Conservation (phyloP, 2,113 vertebrate species). For the Psammodynastes pulverulentus region DNA sequence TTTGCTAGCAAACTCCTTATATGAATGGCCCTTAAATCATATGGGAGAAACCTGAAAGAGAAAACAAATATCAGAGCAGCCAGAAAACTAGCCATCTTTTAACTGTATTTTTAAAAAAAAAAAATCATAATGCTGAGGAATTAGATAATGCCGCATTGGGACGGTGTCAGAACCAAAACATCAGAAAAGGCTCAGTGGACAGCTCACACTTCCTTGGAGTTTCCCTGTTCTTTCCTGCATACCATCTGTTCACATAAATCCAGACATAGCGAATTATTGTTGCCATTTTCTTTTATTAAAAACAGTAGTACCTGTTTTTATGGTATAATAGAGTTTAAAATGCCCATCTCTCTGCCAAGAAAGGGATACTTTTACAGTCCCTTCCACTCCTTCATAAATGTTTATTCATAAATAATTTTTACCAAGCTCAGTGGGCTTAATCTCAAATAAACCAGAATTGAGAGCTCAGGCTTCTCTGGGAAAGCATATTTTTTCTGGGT, state of each 20-base stretch:
- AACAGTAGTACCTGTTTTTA: constrained; percentile 4
- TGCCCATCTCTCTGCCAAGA: background rate
- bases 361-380: background rate
- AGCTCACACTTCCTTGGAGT: constrained; percentile 29
- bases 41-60: constrained; percentile 26
- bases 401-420: background rate
- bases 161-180: constrained; percentile 11
- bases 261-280: background rate
- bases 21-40: constrained; percentile 30
- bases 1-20: constrained; percentile 31
- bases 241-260: background rate
- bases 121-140: constrained; percentile 4
- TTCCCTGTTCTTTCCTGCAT: background rate
- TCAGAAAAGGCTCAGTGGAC: constrained; percentile 20
- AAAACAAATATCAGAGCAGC: constrained; percentile 28
- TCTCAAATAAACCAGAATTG: background rate
- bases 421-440: background rate
- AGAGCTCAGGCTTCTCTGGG: background rate
- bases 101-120: background rate
- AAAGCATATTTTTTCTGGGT: background rate
- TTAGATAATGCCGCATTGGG: constrained; percentile 11
- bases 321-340: background rate
- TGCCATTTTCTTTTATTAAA: constrained; percentile 6
- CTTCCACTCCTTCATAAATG: background rate
- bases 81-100: background rate